These are phyloP conservation scores for Teleogryllus oceanicus DNA, from an alignment of 2,888 invertebrate species.

Conservation along the genomic window DNA sequence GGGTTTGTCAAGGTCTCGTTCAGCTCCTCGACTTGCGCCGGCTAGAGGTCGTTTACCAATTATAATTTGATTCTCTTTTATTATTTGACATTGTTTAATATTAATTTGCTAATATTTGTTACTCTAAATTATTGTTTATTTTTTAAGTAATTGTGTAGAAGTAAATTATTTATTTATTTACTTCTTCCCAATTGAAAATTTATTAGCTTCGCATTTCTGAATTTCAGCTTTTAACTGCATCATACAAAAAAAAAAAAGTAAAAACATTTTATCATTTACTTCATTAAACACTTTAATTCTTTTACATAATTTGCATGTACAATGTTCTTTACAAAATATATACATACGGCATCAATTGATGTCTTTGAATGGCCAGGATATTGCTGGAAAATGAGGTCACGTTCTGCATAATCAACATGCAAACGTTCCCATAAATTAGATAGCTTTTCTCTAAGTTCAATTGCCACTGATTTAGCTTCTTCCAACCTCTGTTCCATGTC, in stretches of 20 bases:
- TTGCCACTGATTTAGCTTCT: slow-evolving; percentile 56
- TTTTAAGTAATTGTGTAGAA: too few species aligned
- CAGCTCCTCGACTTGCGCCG: slow-evolving; percentile 10
- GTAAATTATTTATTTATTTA: too few species aligned
- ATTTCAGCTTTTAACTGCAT: too few species aligned
- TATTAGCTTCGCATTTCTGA: too few species aligned
- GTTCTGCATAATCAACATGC: slow-evolving; percentile 61
- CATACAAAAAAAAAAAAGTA: too few species aligned
- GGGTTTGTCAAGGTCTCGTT: background rate
- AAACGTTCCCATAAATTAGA: slow-evolving; percentile 70
- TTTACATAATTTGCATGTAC: too few species aligned
- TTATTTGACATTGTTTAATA: background rate
- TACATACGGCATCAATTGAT: slow-evolving; percentile 53
- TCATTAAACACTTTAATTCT: too few species aligned
- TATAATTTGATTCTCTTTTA: background rate
- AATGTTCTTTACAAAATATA: too few species aligned
- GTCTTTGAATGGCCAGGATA: slow-evolving; percentile 58
- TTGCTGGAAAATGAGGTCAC: slow-evolving; percentile 61
- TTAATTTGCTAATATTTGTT: background rate
- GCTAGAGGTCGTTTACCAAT: slow-evolving; percentile 19
- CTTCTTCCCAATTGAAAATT: too few species aligned
- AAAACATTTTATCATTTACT: too few species aligned
- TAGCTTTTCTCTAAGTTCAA: slow-evolving; percentile 60
- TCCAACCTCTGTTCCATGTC: slow-evolving; percentile 56
- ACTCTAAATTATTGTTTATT: too few species aligned